Conservation (phyloP, 1,140 invertebrate genomes). For the Brachionus koreanus region DNA sequence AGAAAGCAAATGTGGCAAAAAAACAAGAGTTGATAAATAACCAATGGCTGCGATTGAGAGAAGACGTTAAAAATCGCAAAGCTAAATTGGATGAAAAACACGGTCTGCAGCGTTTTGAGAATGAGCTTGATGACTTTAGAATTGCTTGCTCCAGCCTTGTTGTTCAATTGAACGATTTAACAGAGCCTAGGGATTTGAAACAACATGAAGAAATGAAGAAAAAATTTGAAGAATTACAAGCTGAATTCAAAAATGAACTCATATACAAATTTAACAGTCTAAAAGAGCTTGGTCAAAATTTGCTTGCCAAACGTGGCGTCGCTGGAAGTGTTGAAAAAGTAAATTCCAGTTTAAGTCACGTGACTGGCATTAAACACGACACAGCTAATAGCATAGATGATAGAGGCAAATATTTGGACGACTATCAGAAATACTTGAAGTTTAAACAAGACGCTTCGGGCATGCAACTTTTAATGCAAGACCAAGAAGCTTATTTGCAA, state of each 20-base stretch:
- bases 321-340: constrained; percentile 56
- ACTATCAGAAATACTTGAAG: constrained; percentile 27
- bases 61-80: constrained; percentile 25
- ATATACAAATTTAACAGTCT: constrained; percentile 61
- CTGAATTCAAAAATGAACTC: constrained; percentile 80
- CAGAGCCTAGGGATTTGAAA: constrained; percentile 56
- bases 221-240: constrained; percentile 80
- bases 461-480: constrained; percentile 87
- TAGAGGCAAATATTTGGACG: background rate
- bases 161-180: constrained; percentile 69
- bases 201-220: constrained; percentile 79
- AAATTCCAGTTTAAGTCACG: constrained; percentile 69
- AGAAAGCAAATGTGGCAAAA: background rate
- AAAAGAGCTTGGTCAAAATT: constrained; percentile 58
- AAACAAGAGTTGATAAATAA: background rate
- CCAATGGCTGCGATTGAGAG: background rate
- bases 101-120: constrained; percentile 11
- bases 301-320: constrained; percentile 58
- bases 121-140: constrained; percentile 16
- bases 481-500: constrained; percentile 87
- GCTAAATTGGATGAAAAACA: constrained; percentile 34
- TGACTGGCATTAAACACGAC: constrained; percentile 69
- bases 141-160: constrained; percentile 65
- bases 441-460: constrained; percentile 76
- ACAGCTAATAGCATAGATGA: background rate